Conservation (phyloP, 92 coral and sea anemone species). For the Epizoanthus illoricatus region DNA sequence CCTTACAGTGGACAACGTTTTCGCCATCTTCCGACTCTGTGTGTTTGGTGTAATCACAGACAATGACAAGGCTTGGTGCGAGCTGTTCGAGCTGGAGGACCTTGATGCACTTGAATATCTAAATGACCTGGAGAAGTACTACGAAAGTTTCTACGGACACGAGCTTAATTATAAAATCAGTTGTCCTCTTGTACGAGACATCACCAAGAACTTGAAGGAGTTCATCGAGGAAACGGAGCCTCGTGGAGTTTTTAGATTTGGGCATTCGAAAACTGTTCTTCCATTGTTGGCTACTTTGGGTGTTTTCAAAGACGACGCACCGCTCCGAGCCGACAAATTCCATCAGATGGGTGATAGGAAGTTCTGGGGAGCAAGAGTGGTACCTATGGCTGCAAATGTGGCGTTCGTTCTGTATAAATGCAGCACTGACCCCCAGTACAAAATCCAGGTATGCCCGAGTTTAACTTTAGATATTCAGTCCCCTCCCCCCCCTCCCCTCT, state of each 20-base stretch:
- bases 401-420: constrained; percentile 65
- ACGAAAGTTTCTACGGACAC: constrained; percentile 67
- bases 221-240: constrained; percentile 35
- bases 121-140: too few relatives aligned
- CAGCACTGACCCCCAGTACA: constrained; percentile 17
- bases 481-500: too few relatives aligned
- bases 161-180: constrained; percentile 46
- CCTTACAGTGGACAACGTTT: constrained; percentile 42
- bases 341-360: constrained; percentile 40
- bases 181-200: constrained; percentile 61
- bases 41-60: constrained; percentile 57
- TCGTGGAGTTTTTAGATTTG: constrained; percentile 66
- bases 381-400: constrained; percentile 71
- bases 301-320: constrained; percentile 44
- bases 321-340: constrained; percentile 55
- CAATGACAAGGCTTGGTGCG: constrained; percentile 61
- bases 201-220: constrained; percentile 41
- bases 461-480: too few relatives aligned
- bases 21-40: constrained; percentile 56
- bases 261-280: constrained; percentile 46
- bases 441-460: constrained; percentile 32
- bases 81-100: constrained; percentile 52
- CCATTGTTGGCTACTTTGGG: constrained; percentile 50
- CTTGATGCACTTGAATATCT: constrained; percentile 51
- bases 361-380: constrained; percentile 38